Evolutionary conservation across 1,140 invertebrate genomes (phyloP).

Genomic region (Sinonovacula constricta): DNA sequence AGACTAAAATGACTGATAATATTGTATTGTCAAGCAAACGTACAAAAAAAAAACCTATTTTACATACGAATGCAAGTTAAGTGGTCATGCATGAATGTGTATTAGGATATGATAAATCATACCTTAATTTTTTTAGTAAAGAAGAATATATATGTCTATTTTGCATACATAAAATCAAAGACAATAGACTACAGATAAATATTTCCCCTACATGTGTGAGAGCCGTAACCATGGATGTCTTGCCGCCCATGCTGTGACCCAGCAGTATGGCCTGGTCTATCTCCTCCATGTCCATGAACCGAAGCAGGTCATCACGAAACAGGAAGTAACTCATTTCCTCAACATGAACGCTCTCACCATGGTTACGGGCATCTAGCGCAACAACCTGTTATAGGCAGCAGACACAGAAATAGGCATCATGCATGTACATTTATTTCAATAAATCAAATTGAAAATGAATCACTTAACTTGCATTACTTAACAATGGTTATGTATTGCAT

Average conservation of each 20-base stretch:
- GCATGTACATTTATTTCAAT: conserved; percentile 3
- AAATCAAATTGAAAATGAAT: background rate
- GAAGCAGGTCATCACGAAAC: conserved; percentile 86
- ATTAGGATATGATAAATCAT: too few species aligned
- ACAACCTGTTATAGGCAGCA: conserved; percentile 82
- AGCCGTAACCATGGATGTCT: conserved; percentile 88
- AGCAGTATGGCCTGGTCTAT: conserved; percentile 85
- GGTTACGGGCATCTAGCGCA: conserved; percentile 91
- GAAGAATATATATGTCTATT: too few species aligned
- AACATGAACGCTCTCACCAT: conserved; percentile 92
- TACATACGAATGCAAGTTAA: too few species aligned
- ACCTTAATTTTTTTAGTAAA: too few species aligned
- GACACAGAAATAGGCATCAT: conserved; percentile 3
- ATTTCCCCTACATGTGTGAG: conserved; percentile 82
- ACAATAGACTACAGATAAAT: too few species aligned
- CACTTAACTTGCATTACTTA: background rate
- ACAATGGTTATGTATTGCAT: background rate
- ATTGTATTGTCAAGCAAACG: too few species aligned
- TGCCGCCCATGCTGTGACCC: conserved; percentile 95
- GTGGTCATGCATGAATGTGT: too few species aligned
- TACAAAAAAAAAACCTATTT: too few species aligned
- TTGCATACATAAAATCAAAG: too few species aligned
- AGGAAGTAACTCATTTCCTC: conserved; percentile 84
- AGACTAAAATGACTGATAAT: too few species aligned
- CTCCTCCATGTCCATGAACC: conserved; percentile 83